Evolutionary conservation across 2,113 vertebrate species (phyloP).

Genomic region (Hemichromis elongatus): DNA sequence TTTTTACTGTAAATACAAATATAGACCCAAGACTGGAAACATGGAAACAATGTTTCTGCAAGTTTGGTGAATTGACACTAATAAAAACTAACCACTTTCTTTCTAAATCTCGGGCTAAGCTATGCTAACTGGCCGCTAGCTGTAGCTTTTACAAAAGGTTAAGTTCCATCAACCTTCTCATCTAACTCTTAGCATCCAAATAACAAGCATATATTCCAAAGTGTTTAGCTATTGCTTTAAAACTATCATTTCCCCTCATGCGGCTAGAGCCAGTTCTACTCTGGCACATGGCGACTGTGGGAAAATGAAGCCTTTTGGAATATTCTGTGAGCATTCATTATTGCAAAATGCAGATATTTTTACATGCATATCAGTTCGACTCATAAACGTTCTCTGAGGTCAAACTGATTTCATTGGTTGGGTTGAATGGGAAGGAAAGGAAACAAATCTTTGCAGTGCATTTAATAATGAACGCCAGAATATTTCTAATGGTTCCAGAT

Average conservation of each 20-base stretch:
- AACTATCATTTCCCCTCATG: constrained; percentile 13
- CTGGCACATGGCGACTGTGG: background rate
- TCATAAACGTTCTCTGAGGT: background rate
- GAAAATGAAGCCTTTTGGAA: constrained; percentile 6
- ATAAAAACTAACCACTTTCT: background rate
- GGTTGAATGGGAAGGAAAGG: background rate
- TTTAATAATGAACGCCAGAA: background rate
- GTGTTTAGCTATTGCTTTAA: background rate
- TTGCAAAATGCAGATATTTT: background rate
- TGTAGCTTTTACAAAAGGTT: background rate
- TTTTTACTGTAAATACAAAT: background rate
- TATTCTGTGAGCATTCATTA: background rate
- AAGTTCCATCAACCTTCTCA: background rate
- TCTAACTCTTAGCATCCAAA: background rate
- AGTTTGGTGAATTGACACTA: background rate
- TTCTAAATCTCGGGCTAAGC: background rate
- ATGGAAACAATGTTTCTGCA: background rate
- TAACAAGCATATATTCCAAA: background rate
- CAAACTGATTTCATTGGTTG: background rate
- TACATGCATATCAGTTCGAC: background rate
- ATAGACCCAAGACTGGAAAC: background rate
- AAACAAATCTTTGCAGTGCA: background rate
- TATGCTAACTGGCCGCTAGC: background rate
- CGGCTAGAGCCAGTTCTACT: background rate
- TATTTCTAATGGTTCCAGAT: background rate